Evolutionary conservation across 2,113 vertebrate genomes (phyloP).

Genomic region (Zapus hudsonius): DNA sequence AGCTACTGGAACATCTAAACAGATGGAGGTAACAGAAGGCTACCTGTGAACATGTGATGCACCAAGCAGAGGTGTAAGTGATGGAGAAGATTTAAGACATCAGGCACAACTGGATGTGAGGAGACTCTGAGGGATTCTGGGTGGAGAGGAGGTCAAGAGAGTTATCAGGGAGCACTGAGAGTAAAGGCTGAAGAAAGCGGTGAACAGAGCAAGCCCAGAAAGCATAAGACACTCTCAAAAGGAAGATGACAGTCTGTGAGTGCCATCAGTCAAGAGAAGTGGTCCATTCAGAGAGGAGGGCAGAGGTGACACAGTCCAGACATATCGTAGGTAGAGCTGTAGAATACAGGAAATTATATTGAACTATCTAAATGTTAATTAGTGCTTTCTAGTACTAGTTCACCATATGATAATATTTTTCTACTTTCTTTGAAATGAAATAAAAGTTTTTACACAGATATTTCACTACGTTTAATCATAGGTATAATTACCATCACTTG

Average conservation of each 20-base stretch:
- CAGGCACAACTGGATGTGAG: background rate
- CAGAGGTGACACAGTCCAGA: background rate
- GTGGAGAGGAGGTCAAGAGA: background rate
- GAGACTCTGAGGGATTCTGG: background rate
- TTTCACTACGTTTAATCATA: background rate
- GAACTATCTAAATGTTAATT: background rate
- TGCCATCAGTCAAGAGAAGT: background rate
- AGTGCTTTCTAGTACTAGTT: constrained; percentile 14
- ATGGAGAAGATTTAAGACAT: background rate
- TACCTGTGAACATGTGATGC: background rate
- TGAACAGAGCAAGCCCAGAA: background rate
- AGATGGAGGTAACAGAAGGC: background rate
- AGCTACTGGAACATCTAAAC: background rate
- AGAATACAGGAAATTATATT: background rate
- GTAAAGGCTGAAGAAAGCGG: background rate
- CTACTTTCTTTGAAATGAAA: constrained; percentile 22
- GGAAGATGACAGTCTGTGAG: too few relatives aligned
- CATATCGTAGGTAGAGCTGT: background rate
- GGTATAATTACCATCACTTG: background rate
- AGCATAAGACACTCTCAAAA: background rate
- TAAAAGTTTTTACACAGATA: background rate
- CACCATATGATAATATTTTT: background rate
- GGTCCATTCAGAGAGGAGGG: background rate
- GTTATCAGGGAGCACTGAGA: background rate
- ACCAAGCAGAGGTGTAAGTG: background rate